These are phyloP conservation scores for Hirudinaria manillensis DNA, from an alignment of 2,888 invertebrate species.

Conservation along the genomic window DNA sequence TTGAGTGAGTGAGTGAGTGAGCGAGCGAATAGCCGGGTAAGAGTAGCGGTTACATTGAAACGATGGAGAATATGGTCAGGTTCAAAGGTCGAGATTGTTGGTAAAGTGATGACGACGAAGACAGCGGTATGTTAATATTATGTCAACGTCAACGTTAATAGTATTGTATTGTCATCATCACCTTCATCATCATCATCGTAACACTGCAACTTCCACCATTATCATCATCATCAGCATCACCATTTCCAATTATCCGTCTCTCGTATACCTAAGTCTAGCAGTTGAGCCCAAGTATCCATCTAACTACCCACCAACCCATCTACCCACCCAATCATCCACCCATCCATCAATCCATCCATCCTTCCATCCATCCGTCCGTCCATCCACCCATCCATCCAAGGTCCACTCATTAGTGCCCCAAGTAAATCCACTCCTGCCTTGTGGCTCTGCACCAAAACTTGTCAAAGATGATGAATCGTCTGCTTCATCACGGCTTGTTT, in stretches of 20 bases:
- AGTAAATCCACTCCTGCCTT: no score
- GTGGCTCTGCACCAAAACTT: no score
- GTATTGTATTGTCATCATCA: conserved; percentile 18
- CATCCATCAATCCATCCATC: no score
- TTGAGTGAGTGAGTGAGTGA: neutral
- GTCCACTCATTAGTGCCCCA: no score
- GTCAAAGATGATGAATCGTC: no score
- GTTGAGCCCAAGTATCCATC: no score
- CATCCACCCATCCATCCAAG: no score
- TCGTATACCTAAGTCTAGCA: neutral
- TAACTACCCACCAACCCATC: no score
- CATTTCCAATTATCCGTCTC: neutral
- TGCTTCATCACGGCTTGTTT: no score
- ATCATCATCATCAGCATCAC: conserved; percentile 15
- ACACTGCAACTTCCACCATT: neutral
- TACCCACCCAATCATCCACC: no score
- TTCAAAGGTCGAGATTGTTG: neutral
- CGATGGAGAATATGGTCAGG: neutral
- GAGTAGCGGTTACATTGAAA: neutral
- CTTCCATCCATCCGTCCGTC: no score
- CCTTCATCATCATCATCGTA: neutral
- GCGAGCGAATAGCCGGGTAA: neutral
- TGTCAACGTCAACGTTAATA: conserved; percentile 31
- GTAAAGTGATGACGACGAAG: conserved; percentile 17
- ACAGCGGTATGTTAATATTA: neutral